These are phyloP conservation scores for Hemiprocne comata DNA, from an alignment of 2,113 vertebrate species.

Conservation along the genomic window DNA sequence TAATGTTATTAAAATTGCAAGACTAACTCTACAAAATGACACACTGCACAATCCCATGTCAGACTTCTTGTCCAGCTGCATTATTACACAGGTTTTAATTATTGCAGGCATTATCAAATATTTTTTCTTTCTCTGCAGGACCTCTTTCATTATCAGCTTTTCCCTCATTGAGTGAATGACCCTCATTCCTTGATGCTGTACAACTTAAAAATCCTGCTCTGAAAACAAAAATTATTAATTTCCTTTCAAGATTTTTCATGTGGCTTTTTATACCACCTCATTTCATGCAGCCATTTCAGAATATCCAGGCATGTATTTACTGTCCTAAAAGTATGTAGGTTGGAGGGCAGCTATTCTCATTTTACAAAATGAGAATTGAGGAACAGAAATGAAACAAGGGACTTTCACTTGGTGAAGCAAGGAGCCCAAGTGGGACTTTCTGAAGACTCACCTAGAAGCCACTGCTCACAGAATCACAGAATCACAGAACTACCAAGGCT, in stretches of 20 bases:
- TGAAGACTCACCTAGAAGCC: background rate
- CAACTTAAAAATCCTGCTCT: background rate
- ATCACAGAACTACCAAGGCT: too few species aligned
- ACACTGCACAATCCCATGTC: background rate
- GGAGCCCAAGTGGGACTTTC: background rate
- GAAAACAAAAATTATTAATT: background rate
- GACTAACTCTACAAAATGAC: background rate
- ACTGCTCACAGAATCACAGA: too few species aligned
- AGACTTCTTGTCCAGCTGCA: background rate
- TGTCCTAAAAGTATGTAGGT: background rate
- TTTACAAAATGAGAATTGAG: background rate
- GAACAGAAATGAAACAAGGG: background rate
- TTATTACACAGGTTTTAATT: background rate
- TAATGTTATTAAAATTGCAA: conserved; percentile 15
- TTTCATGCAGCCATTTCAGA: background rate
- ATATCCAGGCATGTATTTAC: background rate
- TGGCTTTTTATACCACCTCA: background rate
- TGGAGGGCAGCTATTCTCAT: background rate
- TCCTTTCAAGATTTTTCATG: background rate
- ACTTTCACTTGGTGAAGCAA: background rate
- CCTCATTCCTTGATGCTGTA: background rate
- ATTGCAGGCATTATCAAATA: background rate
- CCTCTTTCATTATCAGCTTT: background rate
- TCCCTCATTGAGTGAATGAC: background rate
- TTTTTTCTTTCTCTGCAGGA: background rate